Evolutionary conservation across 2,888 invertebrate species (phyloP).

Genomic region (Andrena chrysosceles): DNA sequence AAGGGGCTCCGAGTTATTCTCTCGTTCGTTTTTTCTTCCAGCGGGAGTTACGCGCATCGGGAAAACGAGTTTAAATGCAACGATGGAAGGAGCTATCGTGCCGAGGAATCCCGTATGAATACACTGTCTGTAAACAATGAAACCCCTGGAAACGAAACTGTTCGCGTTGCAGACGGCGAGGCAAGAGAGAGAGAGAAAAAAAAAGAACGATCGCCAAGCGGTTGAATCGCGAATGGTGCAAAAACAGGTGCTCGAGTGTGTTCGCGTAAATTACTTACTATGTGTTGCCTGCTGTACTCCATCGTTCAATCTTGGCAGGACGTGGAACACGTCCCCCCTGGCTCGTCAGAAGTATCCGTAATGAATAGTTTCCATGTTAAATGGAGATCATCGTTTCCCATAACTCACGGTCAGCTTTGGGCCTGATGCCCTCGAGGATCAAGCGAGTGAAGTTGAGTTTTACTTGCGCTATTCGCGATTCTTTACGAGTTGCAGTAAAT

Average conservation of each 20-base stretch:
- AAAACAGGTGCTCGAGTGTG: conserved; percentile 6
- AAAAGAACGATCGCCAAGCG: neutral
- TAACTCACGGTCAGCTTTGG: conserved; percentile 7
- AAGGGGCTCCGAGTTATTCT: conserved; percentile 41
- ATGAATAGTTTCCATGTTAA: conserved; percentile 35
- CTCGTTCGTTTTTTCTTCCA: conserved; percentile 18
- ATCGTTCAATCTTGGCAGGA: conserved; percentile 14
- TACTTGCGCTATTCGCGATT: too few relatives aligned
- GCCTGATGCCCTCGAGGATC: neutral
- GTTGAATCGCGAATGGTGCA: neutral
- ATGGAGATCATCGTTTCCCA: conserved; percentile 29
- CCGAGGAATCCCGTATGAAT: conserved; percentile 18
- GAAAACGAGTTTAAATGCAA: conserved; percentile 55
- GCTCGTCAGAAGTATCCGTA: neutral
- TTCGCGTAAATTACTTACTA: conserved; percentile 25
- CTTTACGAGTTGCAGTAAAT: too few relatives aligned
- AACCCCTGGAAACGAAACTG: conserved; percentile 5
- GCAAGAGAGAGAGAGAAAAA: neutral
- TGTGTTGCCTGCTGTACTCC: neutral
- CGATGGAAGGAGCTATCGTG: conserved; percentile 21
- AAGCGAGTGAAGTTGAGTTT: neutral
- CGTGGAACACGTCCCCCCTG: neutral
- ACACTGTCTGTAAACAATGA: conserved; percentile 23
- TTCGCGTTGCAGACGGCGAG: conserved; percentile 1
- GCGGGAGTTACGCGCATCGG: conserved; percentile 53